phyloP scores from a whole-genome alignment of 1,140 invertebrate species.

The Calephelis nemesis region DNA sequence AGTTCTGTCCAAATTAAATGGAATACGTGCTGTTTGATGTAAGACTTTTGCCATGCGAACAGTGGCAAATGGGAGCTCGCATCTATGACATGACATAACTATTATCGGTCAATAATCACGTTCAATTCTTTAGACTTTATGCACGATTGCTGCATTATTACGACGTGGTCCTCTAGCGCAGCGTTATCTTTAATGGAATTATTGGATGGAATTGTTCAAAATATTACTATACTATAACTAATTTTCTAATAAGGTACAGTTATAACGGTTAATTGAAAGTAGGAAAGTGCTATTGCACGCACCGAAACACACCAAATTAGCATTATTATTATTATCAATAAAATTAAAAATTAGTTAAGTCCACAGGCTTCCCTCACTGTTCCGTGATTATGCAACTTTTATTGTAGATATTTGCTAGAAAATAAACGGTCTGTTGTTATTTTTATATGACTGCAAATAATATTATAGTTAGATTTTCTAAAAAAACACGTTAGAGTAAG shows the following conservation, averaged over 20 bases:
- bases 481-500: constrained; percentile 65
- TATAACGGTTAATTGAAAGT: constrained; percentile 62
- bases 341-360: constrained; percentile 63
- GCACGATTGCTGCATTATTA: constrained; percentile 23
- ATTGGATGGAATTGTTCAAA: constrained; percentile 68
- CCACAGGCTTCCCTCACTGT: constrained; percentile 68
- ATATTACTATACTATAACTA: constrained; percentile 51
- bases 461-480: constrained; percentile 73
- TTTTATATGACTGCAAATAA: constrained; percentile 77
- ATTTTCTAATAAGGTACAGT: constrained; percentile 54
- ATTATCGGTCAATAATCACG: constrained; percentile 38
- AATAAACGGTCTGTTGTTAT: constrained; percentile 75
- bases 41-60: constrained; percentile 23
- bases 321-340: constrained; percentile 53
- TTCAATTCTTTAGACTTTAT: constrained; percentile 25
- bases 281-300: constrained; percentile 77
- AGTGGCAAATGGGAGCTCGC: constrained; percentile 30
- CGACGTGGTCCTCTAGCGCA: constrained; percentile 31
- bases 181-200: constrained; percentile 60
- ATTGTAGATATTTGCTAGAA: constrained; percentile 75
- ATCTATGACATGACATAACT: constrained; percentile 29
- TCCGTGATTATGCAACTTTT: constrained; percentile 64
- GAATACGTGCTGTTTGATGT: constrained; percentile 8
- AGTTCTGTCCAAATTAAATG: constrained; percentile 30
- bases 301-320: constrained; percentile 76